These are phyloP conservation scores for Tetragnatha versicolor DNA, from an alignment of 1,140 invertebrate species.

Conservation along the genomic window DNA sequence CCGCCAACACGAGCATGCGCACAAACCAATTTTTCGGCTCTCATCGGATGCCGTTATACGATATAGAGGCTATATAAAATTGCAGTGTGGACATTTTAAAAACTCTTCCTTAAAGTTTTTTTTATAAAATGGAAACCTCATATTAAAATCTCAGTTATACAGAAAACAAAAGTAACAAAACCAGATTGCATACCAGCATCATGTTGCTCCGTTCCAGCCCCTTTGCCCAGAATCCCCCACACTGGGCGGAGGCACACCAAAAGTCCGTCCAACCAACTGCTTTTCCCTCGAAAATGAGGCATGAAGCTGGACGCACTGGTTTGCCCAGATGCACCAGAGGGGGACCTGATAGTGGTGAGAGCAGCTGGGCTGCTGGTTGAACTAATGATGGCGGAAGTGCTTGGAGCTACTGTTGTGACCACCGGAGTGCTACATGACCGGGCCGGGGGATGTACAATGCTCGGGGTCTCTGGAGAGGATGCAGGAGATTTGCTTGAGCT, in stretches of 20 bases:
- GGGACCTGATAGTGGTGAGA: constrained; percentile 7
- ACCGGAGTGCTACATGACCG: constrained; percentile 41
- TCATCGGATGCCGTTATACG: too few species aligned
- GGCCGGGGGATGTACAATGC: constrained; percentile 15
- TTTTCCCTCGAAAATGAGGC: constrained; percentile 19
- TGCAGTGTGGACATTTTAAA: too few species aligned
- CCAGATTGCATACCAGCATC: constrained; percentile 60
- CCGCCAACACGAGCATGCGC: too few species aligned
- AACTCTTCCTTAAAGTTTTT: too few species aligned
- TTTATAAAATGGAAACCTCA: too few species aligned
- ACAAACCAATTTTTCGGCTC: too few species aligned
- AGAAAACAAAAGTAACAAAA: background rate
- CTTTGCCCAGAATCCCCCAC: constrained; percentile 83
- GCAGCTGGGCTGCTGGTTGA: constrained; percentile 42
- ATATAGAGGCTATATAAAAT: too few species aligned
- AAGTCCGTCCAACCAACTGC: constrained; percentile 79
- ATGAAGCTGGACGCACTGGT: constrained; percentile 20
- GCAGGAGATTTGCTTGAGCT: constrained; percentile 10
- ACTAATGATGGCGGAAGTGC: constrained; percentile 10
- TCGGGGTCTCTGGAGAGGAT: constrained; percentile 6
- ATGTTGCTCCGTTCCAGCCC: constrained; percentile 74
- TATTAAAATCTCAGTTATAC: too few species aligned
- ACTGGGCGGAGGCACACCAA: constrained; percentile 86
- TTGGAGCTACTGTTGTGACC: constrained; percentile 20
- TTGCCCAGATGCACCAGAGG: background rate